Evolutionary conservation across 2,888 invertebrate genomes (phyloP).

Genomic region (Trissoscelio sp.): DNA sequence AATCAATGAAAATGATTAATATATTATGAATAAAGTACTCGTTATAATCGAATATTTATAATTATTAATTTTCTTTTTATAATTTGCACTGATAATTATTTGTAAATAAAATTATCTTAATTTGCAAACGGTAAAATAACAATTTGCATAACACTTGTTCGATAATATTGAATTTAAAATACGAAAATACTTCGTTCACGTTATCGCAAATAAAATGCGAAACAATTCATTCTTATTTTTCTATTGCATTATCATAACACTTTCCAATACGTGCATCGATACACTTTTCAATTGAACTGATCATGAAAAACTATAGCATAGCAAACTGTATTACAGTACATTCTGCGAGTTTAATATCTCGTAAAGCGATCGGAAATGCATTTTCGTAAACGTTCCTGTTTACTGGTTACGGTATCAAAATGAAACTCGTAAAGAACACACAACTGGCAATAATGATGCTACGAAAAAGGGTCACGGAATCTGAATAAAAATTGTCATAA

Average conservation of each 20-base stretch:
- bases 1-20: no score
- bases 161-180: no score
- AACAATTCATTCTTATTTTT: slow-evolving; percentile 13
- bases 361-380: slow-evolving; percentile 41
- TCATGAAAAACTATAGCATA: slow-evolving; percentile 17
- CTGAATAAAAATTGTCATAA: slow-evolving; percentile 31
- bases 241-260: slow-evolving; percentile 23
- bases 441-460: slow-evolving; percentile 42
- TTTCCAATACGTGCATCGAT: slow-evolving; percentile 20
- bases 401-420: slow-evolving; percentile 41
- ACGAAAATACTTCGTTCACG: neutral
- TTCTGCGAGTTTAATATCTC: slow-evolving; percentile 47
- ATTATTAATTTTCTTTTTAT: no score
- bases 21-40: no score
- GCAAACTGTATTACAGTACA: slow-evolving; percentile 22
- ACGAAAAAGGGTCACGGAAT: slow-evolving; percentile 14
- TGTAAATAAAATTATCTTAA: no score
- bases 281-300: slow-evolving; percentile 36
- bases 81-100: no score
- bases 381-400: slow-evolving; percentile 43
- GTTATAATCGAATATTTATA: no score
- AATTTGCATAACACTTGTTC: no score
- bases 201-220: neutral
- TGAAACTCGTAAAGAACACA: slow-evolving; percentile 54
- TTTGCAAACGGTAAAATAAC: no score